Percentiles rank a stretch among this genome's conserved stretches.
phyloP scores from a whole-genome alignment of 2,113 vertebrate species.

The Scartelaos histophorus region DNA sequence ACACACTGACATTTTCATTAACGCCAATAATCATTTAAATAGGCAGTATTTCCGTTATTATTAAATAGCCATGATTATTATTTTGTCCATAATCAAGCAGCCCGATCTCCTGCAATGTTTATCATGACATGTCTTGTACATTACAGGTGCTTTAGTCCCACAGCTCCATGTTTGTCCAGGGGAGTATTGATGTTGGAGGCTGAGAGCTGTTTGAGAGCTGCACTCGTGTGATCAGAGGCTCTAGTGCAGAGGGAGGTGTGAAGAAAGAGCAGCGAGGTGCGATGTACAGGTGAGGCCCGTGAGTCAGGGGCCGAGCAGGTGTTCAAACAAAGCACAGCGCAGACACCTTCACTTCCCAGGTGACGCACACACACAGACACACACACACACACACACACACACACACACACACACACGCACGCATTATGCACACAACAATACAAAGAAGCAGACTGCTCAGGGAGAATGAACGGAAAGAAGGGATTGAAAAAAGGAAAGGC shows the following conservation, averaged over 20 bases:
- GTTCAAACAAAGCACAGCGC: conserved; percentile 78
- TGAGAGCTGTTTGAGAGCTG: neutral
- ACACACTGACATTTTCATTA: too few species aligned
- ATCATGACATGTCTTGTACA: rapidly evolving
- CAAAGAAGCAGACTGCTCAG: neutral
- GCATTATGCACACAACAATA: neutral
- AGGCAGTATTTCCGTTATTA: too few species aligned
- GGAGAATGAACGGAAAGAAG: neutral
- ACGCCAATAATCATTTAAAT: too few species aligned
- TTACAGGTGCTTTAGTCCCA: neutral
- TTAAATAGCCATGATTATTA: too few species aligned
- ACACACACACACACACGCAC: conserved; percentile 20
- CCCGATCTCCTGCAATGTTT: neutral
- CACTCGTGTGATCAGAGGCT: neutral
- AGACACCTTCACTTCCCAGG: conserved; percentile 63
- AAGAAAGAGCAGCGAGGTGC: conserved; percentile 1
- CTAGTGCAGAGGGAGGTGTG: neutral
- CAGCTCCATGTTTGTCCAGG: neutral
- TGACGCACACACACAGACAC: conserved; percentile 33
- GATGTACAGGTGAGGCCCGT: conserved; percentile 30
- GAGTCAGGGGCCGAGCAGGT: conserved; percentile 73
- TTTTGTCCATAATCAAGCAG: too few species aligned
- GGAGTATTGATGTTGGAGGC: neutral
- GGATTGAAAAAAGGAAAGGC: conserved; percentile 1
- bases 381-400: conserved; percentile 14